Conservation (phyloP, 37 sponge, comb jelly and placozoan genomes). For the Aphrocallistes beatrix region DNA sequence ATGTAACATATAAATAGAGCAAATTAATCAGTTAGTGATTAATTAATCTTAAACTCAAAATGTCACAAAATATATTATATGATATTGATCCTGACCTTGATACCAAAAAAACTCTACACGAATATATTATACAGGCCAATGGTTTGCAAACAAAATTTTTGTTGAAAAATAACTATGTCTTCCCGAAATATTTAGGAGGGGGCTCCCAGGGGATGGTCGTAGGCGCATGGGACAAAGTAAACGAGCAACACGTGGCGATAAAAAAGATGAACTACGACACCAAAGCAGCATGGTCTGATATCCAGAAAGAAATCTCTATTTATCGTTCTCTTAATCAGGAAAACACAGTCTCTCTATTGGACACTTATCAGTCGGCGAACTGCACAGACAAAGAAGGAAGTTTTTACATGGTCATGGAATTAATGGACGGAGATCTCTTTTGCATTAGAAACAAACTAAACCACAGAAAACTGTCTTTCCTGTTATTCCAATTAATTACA, state of each 20-base stretch:
- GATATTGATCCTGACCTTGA: not conserved
- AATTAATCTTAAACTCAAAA: not conserved
- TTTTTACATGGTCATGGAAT: not conserved
- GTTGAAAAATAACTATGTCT: slow-evolving; percentile 3
- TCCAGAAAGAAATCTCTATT: not conserved
- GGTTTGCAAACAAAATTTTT: not conserved
- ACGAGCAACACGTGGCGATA: not conserved
- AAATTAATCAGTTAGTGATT: not conserved
- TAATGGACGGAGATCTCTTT: not conserved
- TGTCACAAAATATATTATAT: not conserved
- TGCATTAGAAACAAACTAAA: not conserved
- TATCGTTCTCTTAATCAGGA: not conserved
- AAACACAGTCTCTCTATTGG: not conserved
- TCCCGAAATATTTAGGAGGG: not conserved
- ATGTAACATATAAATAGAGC: no score
- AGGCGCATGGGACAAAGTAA: not conserved
- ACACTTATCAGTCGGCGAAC: not conserved
- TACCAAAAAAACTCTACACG: not conserved
- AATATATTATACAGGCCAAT: not conserved
- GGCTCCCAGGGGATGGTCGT: not conserved
- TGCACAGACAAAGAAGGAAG: not conserved
- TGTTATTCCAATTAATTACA: not conserved
- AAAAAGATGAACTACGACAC: not conserved
- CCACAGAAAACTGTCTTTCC: not conserved
- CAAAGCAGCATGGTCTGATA: not conserved